Percentiles rank a stretch among this genome's conserved stretches.
phyloP scores from a whole-genome alignment of 2,888 invertebrate genomes.

The Drosophila austrosaltans region DNA sequence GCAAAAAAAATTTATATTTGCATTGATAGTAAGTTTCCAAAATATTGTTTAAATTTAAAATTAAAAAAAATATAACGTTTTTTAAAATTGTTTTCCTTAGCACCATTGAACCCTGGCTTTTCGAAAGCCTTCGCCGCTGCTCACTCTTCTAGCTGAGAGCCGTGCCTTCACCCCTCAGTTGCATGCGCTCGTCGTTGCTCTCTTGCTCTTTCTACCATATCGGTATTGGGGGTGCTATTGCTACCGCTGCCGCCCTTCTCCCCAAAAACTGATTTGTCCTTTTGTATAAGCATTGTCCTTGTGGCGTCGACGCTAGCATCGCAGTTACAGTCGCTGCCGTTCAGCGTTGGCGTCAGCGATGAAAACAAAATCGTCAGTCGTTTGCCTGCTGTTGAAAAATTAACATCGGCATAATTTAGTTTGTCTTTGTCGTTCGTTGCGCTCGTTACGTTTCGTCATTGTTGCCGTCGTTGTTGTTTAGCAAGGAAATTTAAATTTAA shows the following conservation, averaged over 20 bases:
- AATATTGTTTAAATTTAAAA: background rate
- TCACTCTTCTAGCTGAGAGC: conserved; percentile 10
- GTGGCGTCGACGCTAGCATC: conserved; percentile 33
- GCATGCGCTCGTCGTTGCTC: conserved; percentile 13
- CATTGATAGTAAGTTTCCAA: background rate
- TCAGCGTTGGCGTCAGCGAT: conserved; percentile 34
- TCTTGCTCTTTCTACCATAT: conserved; percentile 22
- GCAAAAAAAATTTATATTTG: background rate
- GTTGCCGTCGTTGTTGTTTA: conserved; percentile 30
- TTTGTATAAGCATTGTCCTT: conserved; percentile 69
- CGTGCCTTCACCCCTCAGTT: conserved; percentile 19
- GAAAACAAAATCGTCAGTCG: conserved; percentile 54
- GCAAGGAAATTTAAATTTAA: background rate
- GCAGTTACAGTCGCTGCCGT: background rate
- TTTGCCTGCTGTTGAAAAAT: conserved; percentile 73
- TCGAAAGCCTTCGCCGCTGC: background rate
- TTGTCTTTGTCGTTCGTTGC: conserved; percentile 79
- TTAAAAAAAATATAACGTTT: background rate
- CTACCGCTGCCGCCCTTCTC: conserved; percentile 40
- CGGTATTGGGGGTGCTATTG: conserved; percentile 15
- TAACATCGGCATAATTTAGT: conserved; percentile 80
- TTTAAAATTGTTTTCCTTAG: background rate
- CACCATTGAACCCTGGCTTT: background rate
- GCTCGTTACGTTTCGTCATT: conserved; percentile 70
- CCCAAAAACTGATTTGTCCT: conserved; percentile 60